These are phyloP conservation scores for Tetramorium simillimum DNA, from an alignment of 1,140 invertebrate genomes.

Conservation along the genomic window DNA sequence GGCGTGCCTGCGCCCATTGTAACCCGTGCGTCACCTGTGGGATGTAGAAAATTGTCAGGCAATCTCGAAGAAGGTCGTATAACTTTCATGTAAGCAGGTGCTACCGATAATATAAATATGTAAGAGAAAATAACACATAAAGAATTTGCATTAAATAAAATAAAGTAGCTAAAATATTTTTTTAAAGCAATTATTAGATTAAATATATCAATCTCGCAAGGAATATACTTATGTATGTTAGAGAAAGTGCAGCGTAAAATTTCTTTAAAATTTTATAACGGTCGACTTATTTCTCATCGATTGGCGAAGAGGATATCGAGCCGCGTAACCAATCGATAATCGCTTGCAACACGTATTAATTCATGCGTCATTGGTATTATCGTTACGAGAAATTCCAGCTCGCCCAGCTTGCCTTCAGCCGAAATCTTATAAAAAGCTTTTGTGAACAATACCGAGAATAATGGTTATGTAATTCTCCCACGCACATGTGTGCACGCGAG, in stretches of 20 bases:
- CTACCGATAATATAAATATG: neutral
- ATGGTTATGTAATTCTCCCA: neutral
- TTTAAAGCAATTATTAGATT: neutral
- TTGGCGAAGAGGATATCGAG: conserved; percentile 70
- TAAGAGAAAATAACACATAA: neutral
- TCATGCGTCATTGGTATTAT: conserved; percentile 71
- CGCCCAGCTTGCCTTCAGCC: conserved; percentile 19
- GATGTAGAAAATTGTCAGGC: neutral
- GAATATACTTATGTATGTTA: conserved; percentile 2
- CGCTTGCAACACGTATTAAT: conserved; percentile 70
- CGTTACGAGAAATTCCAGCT: conserved; percentile 63
- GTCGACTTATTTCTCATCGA: conserved; percentile 71
- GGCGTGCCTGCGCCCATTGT: conserved; percentile 22
- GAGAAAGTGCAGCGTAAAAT: conserved; percentile 43
- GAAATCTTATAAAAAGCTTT: conserved; percentile 32
- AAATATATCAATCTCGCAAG: neutral
- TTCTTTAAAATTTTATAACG: conserved; percentile 59
- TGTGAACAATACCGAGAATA: neutral
- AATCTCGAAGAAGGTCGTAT: conserved; percentile 44
- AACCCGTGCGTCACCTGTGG: conserved; percentile 61
- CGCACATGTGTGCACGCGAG: neutral
- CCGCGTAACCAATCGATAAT: conserved; percentile 80
- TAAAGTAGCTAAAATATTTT: neutral
- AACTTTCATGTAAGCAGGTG: conserved; percentile 61
- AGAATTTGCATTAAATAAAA: neutral